phyloP scores from a whole-genome alignment of 1,140 invertebrate genomes.

The Drosophila orena region DNA sequence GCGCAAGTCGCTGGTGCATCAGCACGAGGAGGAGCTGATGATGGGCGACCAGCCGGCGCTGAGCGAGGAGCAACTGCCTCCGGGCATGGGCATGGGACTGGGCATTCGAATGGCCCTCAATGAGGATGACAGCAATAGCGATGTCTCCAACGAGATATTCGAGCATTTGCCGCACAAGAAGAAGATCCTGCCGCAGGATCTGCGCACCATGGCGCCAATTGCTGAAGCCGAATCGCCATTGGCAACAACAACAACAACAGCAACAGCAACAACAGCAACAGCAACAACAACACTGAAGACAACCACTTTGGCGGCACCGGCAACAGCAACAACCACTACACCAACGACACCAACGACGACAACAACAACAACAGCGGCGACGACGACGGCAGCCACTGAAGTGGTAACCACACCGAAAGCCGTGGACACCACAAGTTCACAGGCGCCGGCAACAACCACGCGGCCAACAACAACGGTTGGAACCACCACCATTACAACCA shows the following conservation, averaged over 20 bases:
- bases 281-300: conserved; percentile 10
- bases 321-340: conserved; percentile 16
- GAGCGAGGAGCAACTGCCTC: conserved; percentile 56
- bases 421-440: conserved; percentile 4
- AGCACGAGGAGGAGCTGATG: conserved; percentile 74
- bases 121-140: conserved; percentile 54
- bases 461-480: conserved; percentile 5
- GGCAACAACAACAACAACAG: conserved; percentile 11
- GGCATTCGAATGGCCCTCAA: conserved; percentile 2
- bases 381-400: neutral
- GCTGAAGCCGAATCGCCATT: conserved; percentile 15
- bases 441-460: conserved; percentile 13
- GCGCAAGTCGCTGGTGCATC: conserved; percentile 11
- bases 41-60: conserved; percentile 78
- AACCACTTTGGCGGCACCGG: conserved; percentile 5
- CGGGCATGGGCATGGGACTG: conserved; percentile 7
- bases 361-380: neutral
- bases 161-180: conserved; percentile 77
- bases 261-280: no score
- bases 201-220: conserved; percentile 66
- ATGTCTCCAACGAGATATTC: conserved; percentile 76
- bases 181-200: conserved; percentile 70
- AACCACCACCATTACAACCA: conserved; percentile 5
- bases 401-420: conserved; percentile 5
- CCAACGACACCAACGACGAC: conserved; percentile 6